Evolutionary conservation across 2,797 vertebrate species (phyloP).

Genomic region (Spea hammondii): DNA sequence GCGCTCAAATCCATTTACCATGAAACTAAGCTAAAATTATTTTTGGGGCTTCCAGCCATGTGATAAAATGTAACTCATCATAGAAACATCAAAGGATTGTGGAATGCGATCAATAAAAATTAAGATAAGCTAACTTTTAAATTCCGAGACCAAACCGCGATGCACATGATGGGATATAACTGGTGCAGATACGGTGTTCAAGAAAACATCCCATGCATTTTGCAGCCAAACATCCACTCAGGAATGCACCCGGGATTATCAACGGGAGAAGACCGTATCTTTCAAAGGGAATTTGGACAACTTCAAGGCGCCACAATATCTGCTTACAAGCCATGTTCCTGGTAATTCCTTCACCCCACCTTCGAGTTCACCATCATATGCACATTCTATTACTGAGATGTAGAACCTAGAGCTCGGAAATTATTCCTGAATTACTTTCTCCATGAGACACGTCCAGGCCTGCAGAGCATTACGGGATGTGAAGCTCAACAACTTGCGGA

Average conservation of each 20-base stretch:
- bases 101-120: constrained; percentile 39
- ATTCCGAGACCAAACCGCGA: constrained; percentile 39
- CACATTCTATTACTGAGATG: too few relatives aligned
- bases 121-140: constrained; percentile 25
- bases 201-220: constrained; percentile 43
- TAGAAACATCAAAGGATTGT: constrained; percentile 41
- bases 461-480: too few relatives aligned
- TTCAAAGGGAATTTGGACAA: constrained; percentile 43
- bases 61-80: constrained; percentile 11
- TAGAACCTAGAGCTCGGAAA: too few relatives aligned
- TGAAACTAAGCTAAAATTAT: too few relatives aligned
- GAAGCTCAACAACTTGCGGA: too few relatives aligned
- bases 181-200: constrained; percentile 38
- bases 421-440: too few relatives aligned
- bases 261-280: constrained; percentile 12
- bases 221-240: constrained; percentile 3
- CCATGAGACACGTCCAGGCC: too few relatives aligned
- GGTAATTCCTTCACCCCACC: too few relatives aligned
- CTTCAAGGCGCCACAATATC: not conserved
- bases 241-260: constrained; percentile 31
- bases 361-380: too few relatives aligned
- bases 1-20: too few relatives aligned
- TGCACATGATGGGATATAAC: constrained; percentile 32
- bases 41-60: not conserved
- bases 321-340: too few relatives aligned